Percentiles rank a stretch among this genome's conserved stretches.
phyloP scores from a whole-genome alignment of 1,140 invertebrate species.

The Aradophagus sp. region DNA sequence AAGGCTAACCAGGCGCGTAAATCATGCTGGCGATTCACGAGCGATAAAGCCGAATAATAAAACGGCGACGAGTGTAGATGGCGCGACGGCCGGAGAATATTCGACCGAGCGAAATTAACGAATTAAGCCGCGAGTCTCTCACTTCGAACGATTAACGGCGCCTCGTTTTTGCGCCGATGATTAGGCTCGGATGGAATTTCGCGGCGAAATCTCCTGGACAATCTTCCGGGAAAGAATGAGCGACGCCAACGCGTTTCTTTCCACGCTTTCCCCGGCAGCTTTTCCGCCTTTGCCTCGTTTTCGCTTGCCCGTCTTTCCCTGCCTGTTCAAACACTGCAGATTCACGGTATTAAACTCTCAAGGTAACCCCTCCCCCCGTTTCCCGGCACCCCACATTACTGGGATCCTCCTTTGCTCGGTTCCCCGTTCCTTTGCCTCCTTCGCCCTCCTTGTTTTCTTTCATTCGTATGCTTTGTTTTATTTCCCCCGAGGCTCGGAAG shows the following conservation, averaged over 20 bases:
- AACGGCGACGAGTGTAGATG: too few species aligned
- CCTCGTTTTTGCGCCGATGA: too few species aligned
- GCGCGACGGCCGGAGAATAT: too few species aligned
- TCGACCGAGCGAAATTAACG: too few species aligned
- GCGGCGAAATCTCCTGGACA: too few species aligned
- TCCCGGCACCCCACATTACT: slow-evolving; percentile 28
- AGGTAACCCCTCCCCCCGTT: slow-evolving; percentile 20
- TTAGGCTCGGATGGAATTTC: too few species aligned
- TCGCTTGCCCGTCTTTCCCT: slow-evolving; percentile 44
- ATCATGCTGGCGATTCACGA: too few species aligned
- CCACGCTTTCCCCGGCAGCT: slow-evolving; percentile 1
- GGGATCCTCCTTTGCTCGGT: slow-evolving; percentile 16
- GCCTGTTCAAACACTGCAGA: slow-evolving; percentile 56
- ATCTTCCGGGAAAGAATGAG: too few species aligned
- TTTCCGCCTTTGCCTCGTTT: slow-evolving; percentile 50
- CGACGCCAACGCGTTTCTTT: neutral
- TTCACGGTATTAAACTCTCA: slow-evolving; percentile 55
- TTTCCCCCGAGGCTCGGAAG: slow-evolving; percentile 54
- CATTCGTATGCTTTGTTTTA: slow-evolving; percentile 58
- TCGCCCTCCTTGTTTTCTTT: slow-evolving; percentile 49
- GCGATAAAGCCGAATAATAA: too few species aligned
- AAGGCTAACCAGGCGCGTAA: too few species aligned
- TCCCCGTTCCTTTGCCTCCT: slow-evolving; percentile 31
- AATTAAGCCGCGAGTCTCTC: too few species aligned
- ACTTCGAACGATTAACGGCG: too few species aligned